Evolutionary conservation across 2,113 vertebrate species (phyloP), one percentile per base, ranked within the genome.

Genomic region (Numenius arquata): DNA sequence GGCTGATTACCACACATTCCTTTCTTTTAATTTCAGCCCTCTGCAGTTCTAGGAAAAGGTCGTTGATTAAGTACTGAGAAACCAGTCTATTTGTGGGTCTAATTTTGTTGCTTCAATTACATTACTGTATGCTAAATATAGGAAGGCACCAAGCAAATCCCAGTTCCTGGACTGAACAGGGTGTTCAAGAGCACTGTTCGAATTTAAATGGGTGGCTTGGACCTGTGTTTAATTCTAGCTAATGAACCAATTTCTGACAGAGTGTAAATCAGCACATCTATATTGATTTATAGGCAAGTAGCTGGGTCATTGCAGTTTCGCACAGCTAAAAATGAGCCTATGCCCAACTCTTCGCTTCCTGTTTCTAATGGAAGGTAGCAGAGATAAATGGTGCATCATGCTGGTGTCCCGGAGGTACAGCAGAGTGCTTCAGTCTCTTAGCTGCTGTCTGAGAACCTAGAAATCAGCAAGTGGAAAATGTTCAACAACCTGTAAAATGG

Each of bases 101-200:
- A 56, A 94, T 96, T 96, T 94, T 92, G 92, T 87, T 96, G 90
- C 94, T 95, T 97, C 87, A 90, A 40, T 94, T 95, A 94, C 71
- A 88, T 95, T 97, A 96, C 96, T 95, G 93, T 97, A 97, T 88
- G 85, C 94, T 97, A 97, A 97, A 97, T 97, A 96, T 96, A 97
- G 95, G 86, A 80, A 89, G 68, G 62, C 81, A 92, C 43, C 65
- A 85, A 96, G 92, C 95, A 95, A 79, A 89, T 79, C 83, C 78
- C 53, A 43, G 78, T 93, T 96, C 70, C 87, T 87, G 84, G 73
- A 52, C 86, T 95, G 95, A 95, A 95, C 85, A 91, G 93, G 63
- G 94, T 93, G 95, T 96, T 95, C 94, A 55, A 48, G 87, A 94
- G 79, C 61, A 52, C 81, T 85, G 56, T 55, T 89, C 59, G 91